Evolutionary conservation across 2,797 vertebrate genomes (phyloP), one percentile per base, ranked within the genome.

Genomic region (Pseudochirops corinnae): DNA sequence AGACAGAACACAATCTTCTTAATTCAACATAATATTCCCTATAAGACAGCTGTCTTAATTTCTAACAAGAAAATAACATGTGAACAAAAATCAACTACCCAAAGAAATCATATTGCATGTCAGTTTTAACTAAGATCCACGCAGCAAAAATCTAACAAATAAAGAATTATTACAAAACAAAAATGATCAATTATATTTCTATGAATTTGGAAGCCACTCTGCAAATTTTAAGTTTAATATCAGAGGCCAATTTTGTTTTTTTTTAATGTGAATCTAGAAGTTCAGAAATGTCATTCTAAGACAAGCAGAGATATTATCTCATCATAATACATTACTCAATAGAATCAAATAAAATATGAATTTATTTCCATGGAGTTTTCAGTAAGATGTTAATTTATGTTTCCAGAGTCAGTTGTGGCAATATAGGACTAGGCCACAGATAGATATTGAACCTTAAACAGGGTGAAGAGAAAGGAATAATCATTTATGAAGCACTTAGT

Each of bases 61-160:
- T 91, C 21, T 82, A 90, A 92, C 52, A 5, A 16, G 10, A n/a
- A 55, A 74, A 31, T 33, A 31, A 82, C 18, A 46, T 0, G 0
- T 87, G 21, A 46, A 87, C 50, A 87, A 87, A 87, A 46, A 21
- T 82, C 67, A 87, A 24, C 39, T 87, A 87, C 74, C 9, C 74
- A 87, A 95, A 91, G 18, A 11, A 55, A 31, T 24, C 67, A 46
- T 94, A 18, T 24, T 92, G n/a, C 33, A 67, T 39, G 95, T n/a
- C 50, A 93, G 33, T 5, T 87, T 95, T 93, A 82, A 39, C 39
- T 57, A 96, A 91, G 96, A 87, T 92, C 92, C 90, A 46, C 7
- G 33, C 28, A 1, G 93, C 18, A 56, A 93, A 92, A 93, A 56
- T 55, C 33, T 55, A 93, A 56, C 12, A 74, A 82, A 57, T n/a